Evolutionary conservation across 2,797 vertebrate species (phyloP).

Genomic region (Chloroceryle amazona): DNA sequence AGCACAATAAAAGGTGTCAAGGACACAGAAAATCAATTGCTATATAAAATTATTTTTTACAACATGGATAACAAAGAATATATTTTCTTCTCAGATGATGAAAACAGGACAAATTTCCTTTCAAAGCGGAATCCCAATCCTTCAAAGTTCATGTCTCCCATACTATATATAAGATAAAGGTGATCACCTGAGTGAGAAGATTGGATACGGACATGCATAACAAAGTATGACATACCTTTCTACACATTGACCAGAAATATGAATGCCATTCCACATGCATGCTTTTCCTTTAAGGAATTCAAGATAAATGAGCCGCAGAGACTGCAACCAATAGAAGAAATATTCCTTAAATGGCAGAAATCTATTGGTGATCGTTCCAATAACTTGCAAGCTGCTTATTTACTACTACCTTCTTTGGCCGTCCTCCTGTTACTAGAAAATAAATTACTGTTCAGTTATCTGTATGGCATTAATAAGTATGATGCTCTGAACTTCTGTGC

Average conservation of each 20-base stretch:
- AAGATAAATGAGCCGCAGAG: background rate
- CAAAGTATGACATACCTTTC: background rate
- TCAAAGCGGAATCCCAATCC: background rate
- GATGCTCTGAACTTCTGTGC: background rate
- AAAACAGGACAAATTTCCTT: background rate
- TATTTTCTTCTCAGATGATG: background rate
- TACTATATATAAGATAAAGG: background rate
- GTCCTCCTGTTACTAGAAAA: background rate
- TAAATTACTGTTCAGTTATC: background rate
- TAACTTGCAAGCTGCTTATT: background rate
- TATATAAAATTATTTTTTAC: background rate
- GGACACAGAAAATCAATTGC: background rate
- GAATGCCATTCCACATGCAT: accelerated
- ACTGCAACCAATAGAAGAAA: background rate
- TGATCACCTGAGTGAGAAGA: background rate
- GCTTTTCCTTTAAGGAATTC: background rate
- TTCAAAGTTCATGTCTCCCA: background rate
- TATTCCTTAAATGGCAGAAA: background rate
- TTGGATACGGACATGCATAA: background rate
- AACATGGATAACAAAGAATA: background rate
- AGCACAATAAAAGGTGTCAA: background rate
- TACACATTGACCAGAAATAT: background rate
- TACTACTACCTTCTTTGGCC: background rate
- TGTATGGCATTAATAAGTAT: background rate
- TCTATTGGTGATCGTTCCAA: background rate